These are phyloP conservation scores for Rhamnusium bicolor DNA, from an alignment of 2,888 invertebrate genomes.

Conservation along the genomic window DNA sequence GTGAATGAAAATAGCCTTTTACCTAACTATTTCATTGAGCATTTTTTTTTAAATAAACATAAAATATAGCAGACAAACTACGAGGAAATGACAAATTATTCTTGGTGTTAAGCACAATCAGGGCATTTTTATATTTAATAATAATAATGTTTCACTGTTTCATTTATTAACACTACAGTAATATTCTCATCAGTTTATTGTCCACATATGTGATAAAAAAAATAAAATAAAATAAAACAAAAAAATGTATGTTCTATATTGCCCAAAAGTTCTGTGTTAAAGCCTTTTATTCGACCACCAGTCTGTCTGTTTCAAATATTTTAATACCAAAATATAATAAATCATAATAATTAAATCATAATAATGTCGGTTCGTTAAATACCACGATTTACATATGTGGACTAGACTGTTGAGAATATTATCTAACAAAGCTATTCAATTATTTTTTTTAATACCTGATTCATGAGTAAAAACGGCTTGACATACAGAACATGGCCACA, in stretches of 20 bases:
- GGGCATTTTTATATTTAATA: conserved; percentile 10
- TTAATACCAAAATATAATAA: neutral
- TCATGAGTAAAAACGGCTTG: conserved; percentile 96
- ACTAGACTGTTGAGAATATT: conserved; percentile 54
- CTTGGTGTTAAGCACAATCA: conserved; percentile 38
- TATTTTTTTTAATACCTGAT: conserved; percentile 78
- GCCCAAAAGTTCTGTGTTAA: conserved; percentile 45
- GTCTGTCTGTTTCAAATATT: conserved; percentile 8
- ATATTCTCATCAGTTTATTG: conserved; percentile 59
- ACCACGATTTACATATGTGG: conserved; percentile 49
- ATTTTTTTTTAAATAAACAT: conserved; percentile 18
- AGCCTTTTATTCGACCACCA: neutral
- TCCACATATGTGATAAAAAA: conserved; percentile 57
- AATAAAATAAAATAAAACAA: conserved; percentile 45
- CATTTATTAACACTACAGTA: conserved; percentile 36
- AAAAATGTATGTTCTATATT: conserved; percentile 38
- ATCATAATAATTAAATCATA: conserved; percentile 17
- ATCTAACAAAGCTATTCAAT: conserved; percentile 38
- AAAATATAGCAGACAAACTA: conserved; percentile 36
- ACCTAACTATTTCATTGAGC: neutral
- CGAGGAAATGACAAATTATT: conserved; percentile 23
- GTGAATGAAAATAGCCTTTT: conserved; percentile 46
- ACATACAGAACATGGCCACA: conserved; percentile 97
- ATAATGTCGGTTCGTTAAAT: conserved; percentile 28
- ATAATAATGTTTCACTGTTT: neutral